These are phyloP conservation scores for Octonoba sinensis DNA, from an alignment of 2,888 invertebrate genomes.

Conservation along the genomic window DNA sequence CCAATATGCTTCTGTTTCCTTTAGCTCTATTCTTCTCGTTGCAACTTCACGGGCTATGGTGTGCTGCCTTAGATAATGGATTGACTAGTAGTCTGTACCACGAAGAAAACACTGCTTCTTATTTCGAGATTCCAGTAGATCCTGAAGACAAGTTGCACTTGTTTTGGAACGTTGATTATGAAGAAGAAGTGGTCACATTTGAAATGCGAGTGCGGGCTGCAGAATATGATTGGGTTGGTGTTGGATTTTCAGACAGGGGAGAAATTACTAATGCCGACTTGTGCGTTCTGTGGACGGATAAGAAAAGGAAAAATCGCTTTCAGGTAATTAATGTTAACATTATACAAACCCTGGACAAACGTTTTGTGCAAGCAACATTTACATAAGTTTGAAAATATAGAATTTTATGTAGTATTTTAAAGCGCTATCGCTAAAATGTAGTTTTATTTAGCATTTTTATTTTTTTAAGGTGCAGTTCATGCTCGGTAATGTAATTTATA, in stretches of 20 bases:
- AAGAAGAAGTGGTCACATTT: slow-evolving; percentile 70
- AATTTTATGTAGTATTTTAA: too few species aligned
- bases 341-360: not conserved
- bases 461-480: too few species aligned
- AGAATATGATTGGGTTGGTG: slow-evolving; percentile 79
- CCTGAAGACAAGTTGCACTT: slow-evolving; percentile 67
- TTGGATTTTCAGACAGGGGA: slow-evolving; percentile 89
- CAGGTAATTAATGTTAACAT: slow-evolving; percentile 72
- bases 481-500: too few species aligned
- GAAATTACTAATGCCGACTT: slow-evolving; percentile 82
- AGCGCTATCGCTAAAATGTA: too few species aligned
- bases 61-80: slow-evolving; percentile 14
- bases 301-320: slow-evolving; percentile 76
- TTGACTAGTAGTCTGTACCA: not conserved
- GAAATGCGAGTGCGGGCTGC: slow-evolving; percentile 71
- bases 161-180: slow-evolving; percentile 74
- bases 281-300: slow-evolving; percentile 84
- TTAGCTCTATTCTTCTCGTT: slow-evolving; percentile 28
- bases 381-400: too few species aligned
- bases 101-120: slow-evolving; percentile 21
- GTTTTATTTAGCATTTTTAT: too few species aligned
- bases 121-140: slow-evolving; percentile 65
- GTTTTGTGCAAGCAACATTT: not conserved
- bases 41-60: slow-evolving; percentile 8
- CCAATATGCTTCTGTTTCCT: slow-evolving; percentile 25